Conservation (phyloP, 2,888 invertebrate genomes). For the Tricholauxania praeusta region DNA sequence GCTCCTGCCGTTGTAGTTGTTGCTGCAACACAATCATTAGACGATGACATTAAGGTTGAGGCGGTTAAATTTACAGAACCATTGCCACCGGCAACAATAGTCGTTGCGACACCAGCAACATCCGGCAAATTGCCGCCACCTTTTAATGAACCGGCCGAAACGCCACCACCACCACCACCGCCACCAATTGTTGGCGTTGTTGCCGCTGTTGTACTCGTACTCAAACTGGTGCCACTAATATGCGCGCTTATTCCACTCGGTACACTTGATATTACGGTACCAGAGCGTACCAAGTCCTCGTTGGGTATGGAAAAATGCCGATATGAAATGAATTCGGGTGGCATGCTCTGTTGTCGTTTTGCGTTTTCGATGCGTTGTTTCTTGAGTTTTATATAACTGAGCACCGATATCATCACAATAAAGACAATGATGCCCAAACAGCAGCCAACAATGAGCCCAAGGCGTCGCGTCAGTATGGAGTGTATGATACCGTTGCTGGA, state of each 20-base stretch:
- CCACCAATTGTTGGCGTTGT: constrained; percentile 55
- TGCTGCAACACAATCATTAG: constrained; percentile 42
- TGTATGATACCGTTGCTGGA: constrained; percentile 79
- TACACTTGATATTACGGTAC: constrained; percentile 60
- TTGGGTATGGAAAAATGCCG: constrained; percentile 79
- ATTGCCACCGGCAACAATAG: constrained; percentile 46
- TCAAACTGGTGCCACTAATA: constrained; percentile 65
- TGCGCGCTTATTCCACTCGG: constrained; percentile 67
- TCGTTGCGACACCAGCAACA: constrained; percentile 29
- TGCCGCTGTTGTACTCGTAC: constrained; percentile 59
- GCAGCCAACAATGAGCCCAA: constrained; percentile 88
- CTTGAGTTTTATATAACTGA: constrained; percentile 87
- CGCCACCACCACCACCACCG: constrained; percentile 39
- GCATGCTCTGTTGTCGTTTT: constrained; percentile 77
- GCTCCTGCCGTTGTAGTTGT: constrained; percentile 36
- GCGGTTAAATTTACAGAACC: constrained; percentile 48
- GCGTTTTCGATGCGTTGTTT: constrained; percentile 80
- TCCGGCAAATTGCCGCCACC: constrained; percentile 34
- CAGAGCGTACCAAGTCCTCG: constrained; percentile 69
- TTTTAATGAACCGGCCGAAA: constrained; percentile 17
- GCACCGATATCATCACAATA: constrained; percentile 83
- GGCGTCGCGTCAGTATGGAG: constrained; percentile 82
- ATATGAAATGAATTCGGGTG: constrained; percentile 86
- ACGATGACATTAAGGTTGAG: constrained; percentile 46
- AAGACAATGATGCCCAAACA: constrained; percentile 89